Evolutionary conservation across 2,888 invertebrate genomes (phyloP).

Genomic region (Phlogophora meticulosa): DNA sequence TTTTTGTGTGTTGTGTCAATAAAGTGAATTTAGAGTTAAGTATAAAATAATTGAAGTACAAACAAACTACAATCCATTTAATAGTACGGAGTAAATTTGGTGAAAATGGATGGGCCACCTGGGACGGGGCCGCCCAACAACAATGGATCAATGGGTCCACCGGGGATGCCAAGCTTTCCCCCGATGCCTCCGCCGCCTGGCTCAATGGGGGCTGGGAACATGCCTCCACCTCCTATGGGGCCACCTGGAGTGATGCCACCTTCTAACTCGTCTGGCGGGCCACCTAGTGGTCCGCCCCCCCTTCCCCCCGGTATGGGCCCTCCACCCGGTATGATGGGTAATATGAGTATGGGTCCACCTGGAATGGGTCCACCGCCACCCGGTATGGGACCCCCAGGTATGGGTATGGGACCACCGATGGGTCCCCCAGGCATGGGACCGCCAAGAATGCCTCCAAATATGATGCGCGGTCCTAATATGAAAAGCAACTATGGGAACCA

Average conservation of each 20-base stretch:
- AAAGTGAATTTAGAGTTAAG: slow-evolving; percentile 25
- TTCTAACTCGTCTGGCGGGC: slow-evolving; percentile 73
- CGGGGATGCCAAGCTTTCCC: slow-evolving; percentile 79
- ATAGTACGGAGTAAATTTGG: slow-evolving; percentile 10
- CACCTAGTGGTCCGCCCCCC: slow-evolving; percentile 66
- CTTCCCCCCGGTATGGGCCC: slow-evolving; percentile 69
- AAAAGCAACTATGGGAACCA: slow-evolving; percentile 79
- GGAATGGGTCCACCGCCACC: slow-evolving; percentile 76
- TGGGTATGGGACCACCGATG: slow-evolving; percentile 79
- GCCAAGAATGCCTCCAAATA: slow-evolving; percentile 82
- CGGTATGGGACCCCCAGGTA: slow-evolving; percentile 66
- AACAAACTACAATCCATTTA: slow-evolving; percentile 3
- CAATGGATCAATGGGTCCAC: slow-evolving; percentile 79
- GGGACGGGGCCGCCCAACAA: slow-evolving; percentile 82
- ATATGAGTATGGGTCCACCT: slow-evolving; percentile 76
- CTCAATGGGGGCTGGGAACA: slow-evolving; percentile 72
- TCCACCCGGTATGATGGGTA: slow-evolving; percentile 72
- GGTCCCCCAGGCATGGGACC: slow-evolving; percentile 82
- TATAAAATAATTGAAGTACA: background rate
- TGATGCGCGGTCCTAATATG: slow-evolving; percentile 81
- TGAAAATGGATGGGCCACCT: slow-evolving; percentile 85
- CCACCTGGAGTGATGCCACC: slow-evolving; percentile 81
- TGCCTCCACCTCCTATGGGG: slow-evolving; percentile 75
- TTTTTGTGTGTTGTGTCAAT: slow-evolving; percentile 57
- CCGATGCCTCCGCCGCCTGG: slow-evolving; percentile 83